Percentiles rank a stretch among this genome's conserved stretches.
Conservation (phyloP, 2,888 invertebrate species). For the Platycnemis pennipes region DNA sequence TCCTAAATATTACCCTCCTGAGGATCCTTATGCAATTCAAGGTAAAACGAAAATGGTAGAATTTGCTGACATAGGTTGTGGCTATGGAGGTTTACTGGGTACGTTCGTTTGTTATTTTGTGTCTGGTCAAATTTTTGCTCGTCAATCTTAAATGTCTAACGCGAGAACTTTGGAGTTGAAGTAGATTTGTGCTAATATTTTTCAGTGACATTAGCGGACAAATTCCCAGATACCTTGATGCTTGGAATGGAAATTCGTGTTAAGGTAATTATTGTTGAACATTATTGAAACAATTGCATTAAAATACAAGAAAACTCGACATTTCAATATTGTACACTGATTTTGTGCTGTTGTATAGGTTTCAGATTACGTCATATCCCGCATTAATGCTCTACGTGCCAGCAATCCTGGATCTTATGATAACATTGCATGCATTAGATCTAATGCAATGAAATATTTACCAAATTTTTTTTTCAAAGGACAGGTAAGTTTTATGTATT, state of each 20-base stretch:
- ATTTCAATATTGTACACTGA: background rate
- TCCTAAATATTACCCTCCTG: conserved; percentile 80
- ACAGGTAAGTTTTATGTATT: conserved; percentile 83
- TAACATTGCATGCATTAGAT: conserved; percentile 96
- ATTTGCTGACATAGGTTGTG: conserved; percentile 98
- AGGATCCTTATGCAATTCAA: conserved; percentile 76
- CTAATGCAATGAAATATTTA: conserved; percentile 99
- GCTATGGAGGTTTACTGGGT: conserved; percentile 97
- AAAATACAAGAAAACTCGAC: background rate
- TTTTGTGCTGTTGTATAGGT: conserved; percentile 80
- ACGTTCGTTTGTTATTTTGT: conserved; percentile 72
- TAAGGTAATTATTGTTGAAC: conserved; percentile 82
- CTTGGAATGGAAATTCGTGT: conserved; percentile 98
- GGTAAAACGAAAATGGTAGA: conserved; percentile 82
- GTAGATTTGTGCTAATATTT: conserved; percentile 73
- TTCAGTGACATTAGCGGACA: conserved; percentile 91
- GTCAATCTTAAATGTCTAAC: background rate
- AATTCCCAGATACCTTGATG: conserved; percentile 94
- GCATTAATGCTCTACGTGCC: conserved; percentile 91
- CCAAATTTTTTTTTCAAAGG: conserved; percentile 98
- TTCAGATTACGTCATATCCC: conserved; percentile 97
- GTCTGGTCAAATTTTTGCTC: background rate
- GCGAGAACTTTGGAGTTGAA: background rate
- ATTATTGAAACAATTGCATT: background rate
- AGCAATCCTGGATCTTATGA: conserved; percentile 89